These are phyloP conservation scores for Adrianichthys oophorus DNA, from an alignment of 2,797 vertebrate species.

Conservation along the genomic window DNA sequence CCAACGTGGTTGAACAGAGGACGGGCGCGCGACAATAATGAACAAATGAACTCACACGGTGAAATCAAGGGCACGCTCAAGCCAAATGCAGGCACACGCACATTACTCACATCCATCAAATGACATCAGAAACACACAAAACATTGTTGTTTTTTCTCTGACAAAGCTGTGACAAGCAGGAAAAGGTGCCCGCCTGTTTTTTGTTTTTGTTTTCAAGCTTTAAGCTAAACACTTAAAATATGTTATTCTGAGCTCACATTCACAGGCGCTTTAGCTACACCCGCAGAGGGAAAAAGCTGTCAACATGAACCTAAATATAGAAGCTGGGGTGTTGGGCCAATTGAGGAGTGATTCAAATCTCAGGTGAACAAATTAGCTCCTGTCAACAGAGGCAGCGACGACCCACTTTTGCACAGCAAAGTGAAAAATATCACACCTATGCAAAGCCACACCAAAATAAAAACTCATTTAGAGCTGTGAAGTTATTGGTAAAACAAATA, in stretches of 20 bases:
- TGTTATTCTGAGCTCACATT: neutral
- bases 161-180: too few species aligned
- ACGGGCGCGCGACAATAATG: conserved; percentile 22
- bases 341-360: conserved; percentile 28
- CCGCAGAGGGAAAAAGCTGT: conserved; percentile 1
- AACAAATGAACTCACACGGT: conserved; percentile 10
- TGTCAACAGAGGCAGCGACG: conserved; percentile 21
- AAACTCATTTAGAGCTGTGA: neutral
- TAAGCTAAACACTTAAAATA: neutral
- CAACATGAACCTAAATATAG: conserved; percentile 6
- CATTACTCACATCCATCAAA: too few species aligned
- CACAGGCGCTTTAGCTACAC: neutral
- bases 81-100: neutral
- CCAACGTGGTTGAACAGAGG: conserved; percentile 26
- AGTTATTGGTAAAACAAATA: neutral
- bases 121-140: too few species aligned
- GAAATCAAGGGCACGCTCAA: conserved; percentile 10
- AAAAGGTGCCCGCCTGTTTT: too few species aligned
- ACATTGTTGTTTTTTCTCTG: too few species aligned
- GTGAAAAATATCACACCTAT: neutral
- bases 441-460: neutral
- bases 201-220: neutral
- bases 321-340: conserved; percentile 3
- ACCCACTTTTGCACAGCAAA: conserved; percentile 37
- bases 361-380: conserved; percentile 36